Conservation (phyloP, 1,140 invertebrate genomes). For the Protaetia brevitarsis region DNA sequence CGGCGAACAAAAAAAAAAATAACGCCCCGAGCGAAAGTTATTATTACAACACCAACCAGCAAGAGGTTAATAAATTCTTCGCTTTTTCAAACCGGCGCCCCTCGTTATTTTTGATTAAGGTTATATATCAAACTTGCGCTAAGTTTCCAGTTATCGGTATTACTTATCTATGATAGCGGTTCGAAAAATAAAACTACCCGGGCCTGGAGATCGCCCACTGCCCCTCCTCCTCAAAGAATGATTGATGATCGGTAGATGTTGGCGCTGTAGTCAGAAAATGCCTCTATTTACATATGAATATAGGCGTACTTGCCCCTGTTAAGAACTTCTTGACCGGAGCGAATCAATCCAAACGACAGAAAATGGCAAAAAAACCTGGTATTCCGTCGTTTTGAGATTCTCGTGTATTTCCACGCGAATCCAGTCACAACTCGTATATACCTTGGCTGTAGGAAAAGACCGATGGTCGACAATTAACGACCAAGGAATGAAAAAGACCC, state of each 20-base stretch:
- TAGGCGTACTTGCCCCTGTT: background rate
- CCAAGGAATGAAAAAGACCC: background rate
- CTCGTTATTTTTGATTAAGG: constrained; percentile 18
- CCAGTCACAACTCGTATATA: background rate
- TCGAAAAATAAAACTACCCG: constrained; percentile 4
- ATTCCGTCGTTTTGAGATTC: background rate
- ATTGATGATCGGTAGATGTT: constrained; percentile 4
- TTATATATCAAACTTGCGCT: constrained; percentile 15
- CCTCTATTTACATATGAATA: constrained; percentile 14
- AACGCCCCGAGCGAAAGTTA: background rate
- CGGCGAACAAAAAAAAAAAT: background rate
- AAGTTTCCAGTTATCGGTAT: constrained; percentile 6
- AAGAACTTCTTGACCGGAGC: background rate
- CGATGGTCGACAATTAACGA: constrained; percentile 1
- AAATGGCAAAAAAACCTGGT: too few relatives aligned
- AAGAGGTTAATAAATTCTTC: constrained; percentile 8
- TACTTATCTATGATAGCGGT: constrained; percentile 15
- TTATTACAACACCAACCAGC: constrained; percentile 12
- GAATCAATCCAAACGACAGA: background rate
- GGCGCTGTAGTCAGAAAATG: background rate
- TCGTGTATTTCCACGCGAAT: background rate
- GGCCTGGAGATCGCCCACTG: background rate
- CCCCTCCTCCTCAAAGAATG: background rate
- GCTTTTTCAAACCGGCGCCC: background rate
- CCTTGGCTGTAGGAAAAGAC: background rate